Evolutionary conservation across 2,888 invertebrate genomes (phyloP), one percentile per base, ranked within the genome.

Genomic region (Keiferia lycopersicella): DNA sequence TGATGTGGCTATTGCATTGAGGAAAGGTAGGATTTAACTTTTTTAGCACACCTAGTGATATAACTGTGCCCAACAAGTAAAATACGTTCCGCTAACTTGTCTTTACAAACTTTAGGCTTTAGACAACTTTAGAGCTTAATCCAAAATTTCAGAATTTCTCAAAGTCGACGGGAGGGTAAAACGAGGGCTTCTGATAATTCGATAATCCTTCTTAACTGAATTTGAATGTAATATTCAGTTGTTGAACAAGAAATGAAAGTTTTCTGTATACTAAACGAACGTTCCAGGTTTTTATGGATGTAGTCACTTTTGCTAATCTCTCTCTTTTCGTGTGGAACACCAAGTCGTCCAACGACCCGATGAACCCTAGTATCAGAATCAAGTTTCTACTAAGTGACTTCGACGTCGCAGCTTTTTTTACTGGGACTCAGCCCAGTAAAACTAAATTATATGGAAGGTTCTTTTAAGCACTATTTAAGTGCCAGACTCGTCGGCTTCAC

Each of bases 141-240:
- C 16, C 16, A n/a, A n/a, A 48, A 51, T 8, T 51, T 12, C 51
- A 22, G 22, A 3, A 11, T 18, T 51, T 20, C 51, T 51, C 20
- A 20, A 51, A 51, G 51, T 22, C 51, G 51, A 51, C 51, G 51
- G 22, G 22, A 20, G 22, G 51, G 22, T 20, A 20, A 20, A 51
- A 8, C 22, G 51, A 18, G 18, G 22, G n/a, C 20, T 51, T 51
- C 10, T 22, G 51, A 22, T 51, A 51, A 51, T 20, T 51, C 11
- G 51, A 51, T 51, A 51, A 51, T 51, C 22, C 51, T 22, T 20
- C 51, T 11, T 51, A 51, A 51, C 20, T 51, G 20, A 20, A 51
- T 51, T 51, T 22, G 51, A 20, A 51, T 51, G 8, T 7, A 22
- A 3, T 51, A 22, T 51, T 11, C 11, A 12, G 51, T 20, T 11